Base-by-base conservation (phyloP, 2,888 invertebrate genomes). In the Pediacus dermestoides region DNA sequence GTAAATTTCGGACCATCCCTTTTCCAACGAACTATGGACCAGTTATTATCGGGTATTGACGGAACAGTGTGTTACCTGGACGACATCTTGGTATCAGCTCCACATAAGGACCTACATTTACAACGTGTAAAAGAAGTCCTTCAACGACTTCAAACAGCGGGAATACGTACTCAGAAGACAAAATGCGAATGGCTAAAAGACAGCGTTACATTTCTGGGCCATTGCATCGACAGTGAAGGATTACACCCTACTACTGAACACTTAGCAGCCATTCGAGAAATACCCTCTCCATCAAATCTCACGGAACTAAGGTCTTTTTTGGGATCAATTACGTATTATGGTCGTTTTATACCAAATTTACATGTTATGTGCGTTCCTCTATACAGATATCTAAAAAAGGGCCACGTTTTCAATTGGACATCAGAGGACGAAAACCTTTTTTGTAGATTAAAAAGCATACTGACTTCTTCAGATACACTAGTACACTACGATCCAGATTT, bases 301-400 rank as follows among this genome's bases (percentile, higher is more conserved):
- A 39, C 26, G 4, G 26, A 45, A 36, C 34, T 49, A 12, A 11
- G 37, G 16, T 49, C 38, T n/a, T 48, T 44, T 22, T 33, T 46
- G 9, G 44, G 46, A 10, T 35, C 41, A 2, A 34, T 48, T 6
- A 44, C 37, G 2, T 48, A 44, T 26, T 46, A 49, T 18, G 34
- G 42, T 8, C 16, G 36, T 15, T 43, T 43, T 15, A 39, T 42
- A 21, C 14, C 38, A 23, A 41, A 46, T 25, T 13, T 43, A 32
- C 43, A 43, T 32, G 35, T 40, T 3, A 37, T 26, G 4, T 48
- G 43, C 22, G 16, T 26, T 12, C 46, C 44, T 16, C 16, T 50
- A 40, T 30, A 50, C 27, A 30, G 37, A 22, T 31, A 32, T 9
- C 31, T 46, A 14, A 45, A 39, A 14, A 46, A 50, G 33, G 16